Percentiles rank a stretch among this genome's conserved stretches.
phyloP scores from a whole-genome alignment of 2,888 invertebrate genomes.

The Lepidocyrtinus sp. region DNA sequence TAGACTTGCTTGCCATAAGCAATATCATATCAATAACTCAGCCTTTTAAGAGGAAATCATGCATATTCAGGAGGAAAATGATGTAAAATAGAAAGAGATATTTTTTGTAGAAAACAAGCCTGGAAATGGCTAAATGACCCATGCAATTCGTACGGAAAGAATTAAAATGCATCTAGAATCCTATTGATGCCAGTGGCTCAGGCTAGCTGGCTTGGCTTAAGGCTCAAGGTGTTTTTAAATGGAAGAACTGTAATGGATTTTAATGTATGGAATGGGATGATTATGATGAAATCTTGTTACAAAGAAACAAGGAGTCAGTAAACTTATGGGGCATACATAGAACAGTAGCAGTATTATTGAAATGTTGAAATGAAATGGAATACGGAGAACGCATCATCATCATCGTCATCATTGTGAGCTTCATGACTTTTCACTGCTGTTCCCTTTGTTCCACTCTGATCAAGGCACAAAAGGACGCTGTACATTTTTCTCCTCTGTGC shows the following conservation, averaged over 20 bases:
- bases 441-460: slow-evolving; percentile 55
- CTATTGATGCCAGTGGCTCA: background rate
- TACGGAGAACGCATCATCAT: slow-evolving; percentile 15
- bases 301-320: slow-evolving; percentile 37
- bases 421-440: slow-evolving; percentile 58
- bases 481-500: slow-evolving; percentile 38
- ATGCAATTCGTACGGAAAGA: slow-evolving; percentile 44
- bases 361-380: background rate
- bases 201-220: no score
- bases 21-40: background rate
- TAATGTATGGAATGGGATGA: slow-evolving; percentile 45
- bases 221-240: slow-evolving; percentile 22
- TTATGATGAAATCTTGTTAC: slow-evolving; percentile 47
- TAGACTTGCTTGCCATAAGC: no score
- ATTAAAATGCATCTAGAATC: slow-evolving; percentile 46
- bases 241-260: slow-evolving; percentile 45
- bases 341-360: background rate
- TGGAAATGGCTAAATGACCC: slow-evolving; percentile 57
- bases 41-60: background rate
- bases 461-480: slow-evolving; percentile 51
- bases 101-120: slow-evolving; percentile 41
- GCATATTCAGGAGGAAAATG: slow-evolving; percentile 4
- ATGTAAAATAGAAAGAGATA: slow-evolving; percentile 41
- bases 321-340: background rate
- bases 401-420: no score